These are phyloP conservation scores for Brienomyrus longianalis DNA, from an alignment of 2,113 vertebrate species.

Conservation along the genomic window DNA sequence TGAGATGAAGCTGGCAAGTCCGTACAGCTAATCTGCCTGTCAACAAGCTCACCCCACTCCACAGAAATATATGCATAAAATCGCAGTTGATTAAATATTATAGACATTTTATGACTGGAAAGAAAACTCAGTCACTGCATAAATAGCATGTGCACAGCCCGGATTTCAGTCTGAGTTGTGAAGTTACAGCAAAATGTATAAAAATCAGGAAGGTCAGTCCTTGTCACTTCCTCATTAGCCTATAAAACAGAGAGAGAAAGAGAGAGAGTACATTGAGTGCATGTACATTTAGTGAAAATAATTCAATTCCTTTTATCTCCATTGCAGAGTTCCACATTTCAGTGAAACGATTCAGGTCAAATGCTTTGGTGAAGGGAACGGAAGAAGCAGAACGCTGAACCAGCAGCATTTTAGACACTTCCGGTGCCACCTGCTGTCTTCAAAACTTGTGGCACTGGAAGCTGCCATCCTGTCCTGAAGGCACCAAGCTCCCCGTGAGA, in stretches of 20 bases:
- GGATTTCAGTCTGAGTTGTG: background rate
- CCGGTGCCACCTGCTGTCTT: background rate
- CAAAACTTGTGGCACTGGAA: background rate
- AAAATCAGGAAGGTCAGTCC: background rate
- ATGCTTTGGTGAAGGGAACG: background rate
- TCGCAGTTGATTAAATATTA: background rate
- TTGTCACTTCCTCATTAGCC: background rate
- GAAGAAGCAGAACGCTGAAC: background rate
- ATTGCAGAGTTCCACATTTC: constrained; percentile 7
- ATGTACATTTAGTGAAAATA: background rate
- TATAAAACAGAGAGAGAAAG: background rate
- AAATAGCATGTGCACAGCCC: background rate
- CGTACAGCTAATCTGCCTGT: background rate
- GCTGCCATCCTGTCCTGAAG: background rate
- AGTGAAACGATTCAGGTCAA: background rate
- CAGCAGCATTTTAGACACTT: background rate
- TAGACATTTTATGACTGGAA: background rate
- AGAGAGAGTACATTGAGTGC: background rate
- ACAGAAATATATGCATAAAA: background rate
- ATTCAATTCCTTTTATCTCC: background rate
- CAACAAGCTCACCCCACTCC: background rate
- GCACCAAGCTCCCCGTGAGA: background rate
- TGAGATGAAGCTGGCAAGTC: background rate
- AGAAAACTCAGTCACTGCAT: background rate
- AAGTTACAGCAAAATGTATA: background rate